phyloP scores from a whole-genome alignment of 92 coral and sea anemone species.

The Porites evermanni region DNA sequence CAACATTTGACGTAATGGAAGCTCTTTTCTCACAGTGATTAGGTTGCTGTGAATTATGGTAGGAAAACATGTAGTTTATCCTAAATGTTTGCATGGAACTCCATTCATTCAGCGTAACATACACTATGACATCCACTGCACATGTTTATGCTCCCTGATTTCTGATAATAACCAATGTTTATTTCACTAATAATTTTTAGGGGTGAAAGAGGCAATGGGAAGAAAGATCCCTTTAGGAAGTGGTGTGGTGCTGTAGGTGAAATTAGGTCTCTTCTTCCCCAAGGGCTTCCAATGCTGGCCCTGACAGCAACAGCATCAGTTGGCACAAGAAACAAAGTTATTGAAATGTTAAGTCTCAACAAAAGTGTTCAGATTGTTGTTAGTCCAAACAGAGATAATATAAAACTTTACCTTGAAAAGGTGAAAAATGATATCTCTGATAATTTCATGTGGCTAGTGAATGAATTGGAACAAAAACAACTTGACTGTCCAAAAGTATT shows the following conservation, averaged over 20 bases:
- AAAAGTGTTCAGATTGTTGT: conserved; percentile 53
- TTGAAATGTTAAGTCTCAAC: conserved; percentile 31
- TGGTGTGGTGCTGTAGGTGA: conserved; percentile 68
- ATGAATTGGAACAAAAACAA: conserved; percentile 37
- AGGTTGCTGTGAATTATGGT: background rate
- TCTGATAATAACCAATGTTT: too few relatives aligned
- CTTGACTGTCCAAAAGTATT: conserved; percentile 26
- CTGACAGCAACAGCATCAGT: conserved; percentile 64
- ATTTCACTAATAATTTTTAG: conserved; percentile 12
- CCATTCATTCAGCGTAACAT: too few relatives aligned
- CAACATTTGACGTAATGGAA: background rate
- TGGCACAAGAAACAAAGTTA: conserved; percentile 32
- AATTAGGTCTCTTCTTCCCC: conserved; percentile 53
- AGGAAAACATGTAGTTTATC: background rate
- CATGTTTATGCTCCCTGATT: too few relatives aligned
- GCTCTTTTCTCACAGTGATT: background rate
- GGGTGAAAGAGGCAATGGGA: conserved; percentile 25
- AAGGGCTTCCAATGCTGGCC: conserved; percentile 50
- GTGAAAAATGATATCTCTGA: conserved; percentile 37
- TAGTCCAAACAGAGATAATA: conserved; percentile 62
- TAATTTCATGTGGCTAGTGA: conserved; percentile 47
- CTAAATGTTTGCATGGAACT: too few relatives aligned
- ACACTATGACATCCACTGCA: too few relatives aligned
- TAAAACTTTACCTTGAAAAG: conserved; percentile 45
- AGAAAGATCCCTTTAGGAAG: conserved; percentile 21